Percentiles rank a stretch among this genome's conserved stretches.
Conservation (phyloP, 2,797 vertebrate genomes). For the Limosa lapponica region DNA sequence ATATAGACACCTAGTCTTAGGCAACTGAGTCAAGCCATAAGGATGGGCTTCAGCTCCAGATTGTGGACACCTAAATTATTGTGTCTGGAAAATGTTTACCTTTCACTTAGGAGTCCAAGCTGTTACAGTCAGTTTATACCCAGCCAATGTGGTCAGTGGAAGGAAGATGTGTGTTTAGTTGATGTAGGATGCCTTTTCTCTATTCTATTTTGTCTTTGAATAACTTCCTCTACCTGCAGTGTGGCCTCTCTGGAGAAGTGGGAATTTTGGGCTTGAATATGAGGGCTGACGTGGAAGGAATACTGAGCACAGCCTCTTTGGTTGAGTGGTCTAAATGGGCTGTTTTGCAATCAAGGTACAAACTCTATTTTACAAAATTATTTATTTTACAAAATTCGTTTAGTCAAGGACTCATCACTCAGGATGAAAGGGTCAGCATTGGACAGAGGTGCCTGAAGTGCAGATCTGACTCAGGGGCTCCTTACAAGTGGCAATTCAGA, state of each 20-base stretch:
- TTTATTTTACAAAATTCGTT: neutral
- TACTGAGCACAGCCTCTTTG: neutral
- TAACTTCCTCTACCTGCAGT: neutral
- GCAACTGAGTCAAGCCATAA: neutral
- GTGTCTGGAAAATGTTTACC: neutral
- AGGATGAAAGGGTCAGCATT: neutral
- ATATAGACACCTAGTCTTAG: neutral
- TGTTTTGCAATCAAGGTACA: neutral
- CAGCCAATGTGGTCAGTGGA: rapidly evolving
- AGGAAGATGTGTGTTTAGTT: neutral
- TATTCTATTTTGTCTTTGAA: neutral
- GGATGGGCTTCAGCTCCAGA: neutral
- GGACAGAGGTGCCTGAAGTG: neutral
- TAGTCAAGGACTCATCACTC: neutral
- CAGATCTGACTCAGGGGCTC: neutral
- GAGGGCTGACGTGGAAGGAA: neutral
- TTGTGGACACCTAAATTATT: neutral
- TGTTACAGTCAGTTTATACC: neutral
- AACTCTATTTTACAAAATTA: too few relatives aligned
- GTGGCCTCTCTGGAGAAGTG: neutral
- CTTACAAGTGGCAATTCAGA: neutral
- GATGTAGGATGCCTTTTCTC: neutral
- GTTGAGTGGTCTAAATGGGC: neutral
- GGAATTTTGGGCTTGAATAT: neutral
- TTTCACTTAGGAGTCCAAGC: neutral